A percentile compares a stretch with the other conserved stretches of the same genome.
Evolutionary conservation across 2,888 invertebrate genomes (phyloP).

Genomic region (Euspilapteryx auroguttella): DNA sequence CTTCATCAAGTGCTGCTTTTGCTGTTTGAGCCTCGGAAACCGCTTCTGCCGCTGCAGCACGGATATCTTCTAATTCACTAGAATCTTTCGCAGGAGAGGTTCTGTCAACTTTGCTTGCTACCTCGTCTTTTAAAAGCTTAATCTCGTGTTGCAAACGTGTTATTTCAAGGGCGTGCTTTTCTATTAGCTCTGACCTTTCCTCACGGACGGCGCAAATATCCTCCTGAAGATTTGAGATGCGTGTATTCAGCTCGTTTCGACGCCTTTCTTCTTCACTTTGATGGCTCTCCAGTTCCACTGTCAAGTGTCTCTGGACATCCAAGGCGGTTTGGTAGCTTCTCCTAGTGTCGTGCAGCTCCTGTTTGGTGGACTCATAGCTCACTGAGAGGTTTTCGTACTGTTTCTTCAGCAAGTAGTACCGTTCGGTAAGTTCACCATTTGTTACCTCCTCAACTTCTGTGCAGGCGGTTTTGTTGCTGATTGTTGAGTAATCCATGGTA

Average conservation of each 20-base stretch:
- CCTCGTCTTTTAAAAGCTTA: constrained; percentile 30
- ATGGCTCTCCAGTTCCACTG: constrained; percentile 34
- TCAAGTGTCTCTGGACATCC: constrained; percentile 43
- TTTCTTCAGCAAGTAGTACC: constrained; percentile 37
- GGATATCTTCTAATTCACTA: constrained; percentile 33
- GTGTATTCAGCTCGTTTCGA: constrained; percentile 23
- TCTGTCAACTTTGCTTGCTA: constrained; percentile 16
- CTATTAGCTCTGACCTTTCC: constrained; percentile 27
- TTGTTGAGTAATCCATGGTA: constrained; percentile 48
- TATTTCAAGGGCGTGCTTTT: constrained; percentile 27
- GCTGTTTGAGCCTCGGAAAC: constrained; percentile 24
- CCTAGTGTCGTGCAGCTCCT: constrained; percentile 41
- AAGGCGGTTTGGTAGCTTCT: constrained; percentile 43
- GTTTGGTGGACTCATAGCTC: constrained; percentile 36
- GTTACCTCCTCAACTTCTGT: constrained; percentile 37
- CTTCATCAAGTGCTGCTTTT: constrained; percentile 28
- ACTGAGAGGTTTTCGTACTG: constrained; percentile 33
- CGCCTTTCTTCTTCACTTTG: constrained; percentile 34
- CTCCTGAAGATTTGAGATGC: constrained; percentile 31
- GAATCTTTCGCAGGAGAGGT: constrained; percentile 32
- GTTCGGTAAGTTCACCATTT: constrained; percentile 36
- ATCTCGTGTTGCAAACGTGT: constrained; percentile 30
- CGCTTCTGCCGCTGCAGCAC: constrained; percentile 20
- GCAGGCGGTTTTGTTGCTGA: constrained; percentile 35
- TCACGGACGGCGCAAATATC: constrained; percentile 31